Percentiles rank a stretch among this genome's conserved stretches.
phyloP scores from a whole-genome alignment of 2,888 invertebrate genomes.

The Lochmaea capreae region DNA sequence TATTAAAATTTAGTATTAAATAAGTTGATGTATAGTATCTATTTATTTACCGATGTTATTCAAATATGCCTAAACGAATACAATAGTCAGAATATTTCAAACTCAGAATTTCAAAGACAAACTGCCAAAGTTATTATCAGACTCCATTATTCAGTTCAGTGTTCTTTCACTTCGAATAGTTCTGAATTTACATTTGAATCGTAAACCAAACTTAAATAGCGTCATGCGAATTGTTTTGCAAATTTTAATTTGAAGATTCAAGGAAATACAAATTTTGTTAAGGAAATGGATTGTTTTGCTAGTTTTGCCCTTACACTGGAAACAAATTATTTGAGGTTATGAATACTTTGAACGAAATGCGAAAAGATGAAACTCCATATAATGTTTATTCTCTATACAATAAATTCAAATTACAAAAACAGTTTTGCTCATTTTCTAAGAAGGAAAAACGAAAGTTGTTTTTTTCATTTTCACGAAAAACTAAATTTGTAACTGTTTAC shows the following conservation, averaged over 20 bases:
- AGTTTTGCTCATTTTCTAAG: not conserved
- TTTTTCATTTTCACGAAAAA: too few species aligned
- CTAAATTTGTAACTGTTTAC: too few species aligned
- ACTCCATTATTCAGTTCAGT: slow-evolving; percentile 28
- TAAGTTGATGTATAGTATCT: too few species aligned
- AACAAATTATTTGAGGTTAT: slow-evolving; percentile 20
- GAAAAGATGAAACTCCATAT: not conserved
- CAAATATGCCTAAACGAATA: not conserved
- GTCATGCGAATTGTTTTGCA: slow-evolving; percentile 30
- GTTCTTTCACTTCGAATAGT: slow-evolving; percentile 19
- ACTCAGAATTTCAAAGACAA: slow-evolving; percentile 12
- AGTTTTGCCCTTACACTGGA: slow-evolving; percentile 1
- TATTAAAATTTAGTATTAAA: too few species aligned
- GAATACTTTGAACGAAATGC: not conserved
- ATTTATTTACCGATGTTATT: too few species aligned
- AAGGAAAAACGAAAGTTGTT: not conserved
- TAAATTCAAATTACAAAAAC: too few species aligned
- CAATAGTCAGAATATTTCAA: slow-evolving; percentile 2
- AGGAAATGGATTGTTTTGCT: slow-evolving; percentile 19
- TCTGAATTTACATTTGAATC: slow-evolving; percentile 34
- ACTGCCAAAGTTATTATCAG: slow-evolving; percentile 24
- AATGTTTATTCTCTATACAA: not conserved
- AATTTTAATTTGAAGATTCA: slow-evolving; percentile 19
- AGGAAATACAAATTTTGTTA: slow-evolving; percentile 24
- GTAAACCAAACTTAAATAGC: slow-evolving; percentile 25